phyloP scores from a whole-genome alignment of 1,140 invertebrate species.

The Anastrepha obliqua region DNA sequence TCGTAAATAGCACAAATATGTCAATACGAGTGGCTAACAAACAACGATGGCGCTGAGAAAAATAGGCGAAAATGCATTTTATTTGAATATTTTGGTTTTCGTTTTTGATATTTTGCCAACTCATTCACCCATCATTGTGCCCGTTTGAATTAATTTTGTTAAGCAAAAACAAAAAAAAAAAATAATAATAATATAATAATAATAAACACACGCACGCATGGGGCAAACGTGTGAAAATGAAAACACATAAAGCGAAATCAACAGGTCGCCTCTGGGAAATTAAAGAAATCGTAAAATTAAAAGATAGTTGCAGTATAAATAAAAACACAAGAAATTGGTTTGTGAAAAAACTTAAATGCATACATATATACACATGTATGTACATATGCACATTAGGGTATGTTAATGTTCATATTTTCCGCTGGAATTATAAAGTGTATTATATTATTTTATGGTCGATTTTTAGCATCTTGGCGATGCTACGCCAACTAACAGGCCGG shows the following conservation, averaged over 20 bases:
- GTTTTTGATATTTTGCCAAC: background rate
- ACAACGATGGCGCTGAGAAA: background rate
- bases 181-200: background rate
- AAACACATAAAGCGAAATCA: background rate
- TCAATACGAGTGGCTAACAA: background rate
- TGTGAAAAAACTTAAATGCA: too few relatives aligned
- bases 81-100: background rate
- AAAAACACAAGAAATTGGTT: too few relatives aligned
- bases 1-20: constrained; percentile 21
- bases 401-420: too few relatives aligned
- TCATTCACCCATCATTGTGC: background rate
- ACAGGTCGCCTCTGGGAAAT: background rate
- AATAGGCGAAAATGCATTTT: constrained; percentile 11
- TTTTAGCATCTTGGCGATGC: too few relatives aligned
- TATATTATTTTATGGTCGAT: too few relatives aligned
- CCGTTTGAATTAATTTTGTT: too few relatives aligned
- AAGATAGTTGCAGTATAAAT: background rate
- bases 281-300: background rate
- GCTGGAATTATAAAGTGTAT: too few relatives aligned
- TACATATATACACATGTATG: too few relatives aligned
- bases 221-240: background rate
- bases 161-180: background rate
- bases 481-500: too few relatives aligned
- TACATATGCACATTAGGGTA: too few relatives aligned
- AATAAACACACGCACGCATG: background rate